Conservation (phyloP, 2,888 invertebrate genomes). For the Dolomedes plantarius region DNA sequence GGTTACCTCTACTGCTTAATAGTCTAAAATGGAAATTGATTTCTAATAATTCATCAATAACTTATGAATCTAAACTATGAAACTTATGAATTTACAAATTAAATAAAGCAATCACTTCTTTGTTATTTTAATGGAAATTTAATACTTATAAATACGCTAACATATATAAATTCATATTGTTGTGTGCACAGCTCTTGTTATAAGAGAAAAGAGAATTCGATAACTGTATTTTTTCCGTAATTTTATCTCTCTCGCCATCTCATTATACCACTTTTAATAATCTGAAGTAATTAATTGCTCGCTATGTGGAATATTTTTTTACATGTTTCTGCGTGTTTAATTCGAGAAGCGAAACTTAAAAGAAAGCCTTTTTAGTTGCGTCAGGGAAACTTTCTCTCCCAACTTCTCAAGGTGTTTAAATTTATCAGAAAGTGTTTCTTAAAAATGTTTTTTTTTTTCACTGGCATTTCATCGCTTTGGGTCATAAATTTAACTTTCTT, state of each 20-base stretch:
- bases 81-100: too few species aligned
- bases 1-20: too few species aligned
- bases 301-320: background rate
- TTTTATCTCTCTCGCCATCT: background rate
- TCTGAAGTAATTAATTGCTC: background rate
- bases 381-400: background rate
- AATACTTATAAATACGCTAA: too few species aligned
- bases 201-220: too few species aligned
- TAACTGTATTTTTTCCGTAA: background rate
- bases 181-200: too few species aligned
- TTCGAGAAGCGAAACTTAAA: background rate
- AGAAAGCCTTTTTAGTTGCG: background rate
- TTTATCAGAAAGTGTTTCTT: background rate
- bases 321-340: background rate
- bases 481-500: background rate
- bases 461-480: background rate
- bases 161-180: too few species aligned
- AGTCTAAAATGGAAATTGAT: too few species aligned
- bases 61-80: too few species aligned
- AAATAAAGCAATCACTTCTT: too few species aligned
- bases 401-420: background rate
- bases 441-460: background rate
- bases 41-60: too few species aligned
- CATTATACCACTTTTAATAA: background rate
- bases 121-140: too few species aligned